A percentile compares a stretch with the other conserved stretches of the same genome.
Conservation (phyloP, 2,888 invertebrate genomes). For the Ernsta delagoae region DNA sequence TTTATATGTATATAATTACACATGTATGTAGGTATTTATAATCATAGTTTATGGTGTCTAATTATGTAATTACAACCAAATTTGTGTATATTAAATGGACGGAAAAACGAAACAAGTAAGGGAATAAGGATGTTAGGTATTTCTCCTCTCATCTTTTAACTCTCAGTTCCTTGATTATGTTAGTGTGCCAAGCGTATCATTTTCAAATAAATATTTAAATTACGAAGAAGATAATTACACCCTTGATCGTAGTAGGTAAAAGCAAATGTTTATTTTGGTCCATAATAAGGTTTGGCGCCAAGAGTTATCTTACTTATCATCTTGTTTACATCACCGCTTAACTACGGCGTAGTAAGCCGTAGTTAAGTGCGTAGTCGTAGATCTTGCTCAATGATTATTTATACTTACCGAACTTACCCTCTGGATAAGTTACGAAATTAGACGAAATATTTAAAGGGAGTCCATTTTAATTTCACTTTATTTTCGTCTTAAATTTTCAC, state of each 20-base stretch:
- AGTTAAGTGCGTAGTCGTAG: background rate
- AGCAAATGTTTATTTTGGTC: background rate
- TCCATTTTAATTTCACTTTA: too few species aligned
- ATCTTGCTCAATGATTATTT: background rate
- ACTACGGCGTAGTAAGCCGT: slow-evolving; percentile 1
- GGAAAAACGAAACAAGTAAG: too few species aligned
- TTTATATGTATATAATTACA: too few species aligned
- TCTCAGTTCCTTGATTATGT: background rate
- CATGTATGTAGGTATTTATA: too few species aligned
- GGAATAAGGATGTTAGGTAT: too few species aligned
- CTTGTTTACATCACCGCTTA: background rate
- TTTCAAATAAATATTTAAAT: background rate
- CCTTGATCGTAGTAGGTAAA: background rate
- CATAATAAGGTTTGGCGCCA: slow-evolving; percentile 1
- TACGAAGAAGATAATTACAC: background rate
- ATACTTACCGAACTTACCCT: background rate
- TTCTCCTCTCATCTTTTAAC: too few species aligned
- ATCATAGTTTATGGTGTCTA: too few species aligned
- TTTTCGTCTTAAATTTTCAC: too few species aligned
- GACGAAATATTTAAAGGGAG: too few species aligned
- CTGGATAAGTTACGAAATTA: background rate
- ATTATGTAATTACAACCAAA: too few species aligned
- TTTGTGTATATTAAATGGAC: too few species aligned
- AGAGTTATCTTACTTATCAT: background rate
- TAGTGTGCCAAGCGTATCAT: background rate